Base-by-base conservation (phyloP, 2,797 vertebrate species). In the Delichon dasypus region DNA sequence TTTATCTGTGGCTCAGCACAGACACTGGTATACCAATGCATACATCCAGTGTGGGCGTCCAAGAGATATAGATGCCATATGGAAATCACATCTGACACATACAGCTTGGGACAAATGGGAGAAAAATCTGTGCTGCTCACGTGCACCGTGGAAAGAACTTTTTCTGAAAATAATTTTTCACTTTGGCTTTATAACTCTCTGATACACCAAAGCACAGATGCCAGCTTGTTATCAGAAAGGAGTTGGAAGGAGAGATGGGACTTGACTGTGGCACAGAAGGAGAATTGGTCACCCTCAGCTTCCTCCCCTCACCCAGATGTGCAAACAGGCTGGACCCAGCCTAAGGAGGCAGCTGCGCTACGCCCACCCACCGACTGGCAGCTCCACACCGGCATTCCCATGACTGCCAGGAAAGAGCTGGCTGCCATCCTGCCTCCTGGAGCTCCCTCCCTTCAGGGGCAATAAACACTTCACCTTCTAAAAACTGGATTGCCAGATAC, bases 71-170 rank as follows among this genome's bases (percentile, higher is more conserved):
- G 85, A 87, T 90, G 92, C 88, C 89, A 96, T 93, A 96, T 95
- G 96, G 93, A 96, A 96, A 96, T 65, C 88, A 94, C 92, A 93
- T 87, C 92, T 96, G 93, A 95, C 81, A 94, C 81, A 83, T 92
- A 91, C 85, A 68, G 72, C 75, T 85, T 89, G 85, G 95, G 95
- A 96, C 93, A 95, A 97, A 94, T 72, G 81, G 88, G 78, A 92
- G 65, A 87, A 80, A 96, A 96, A 95, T 93, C 81, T 96, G 89
- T 94, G 77, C 88, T 5, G 18, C 77, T 94, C 86, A 85, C 14
- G 8, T 77, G 77, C 61, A 51, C 58, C 47, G 18, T 20, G 45
- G n/a, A 55, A 87, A 81, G 61, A 95, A 61, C 45, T 71, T 86
- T 79, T 94, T 88, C 74, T 93, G 88, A 84, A 94, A 82, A 91